phyloP scores from a whole-genome alignment of 2,888 invertebrate species.

The Oegoconia quadripuncta region DNA sequence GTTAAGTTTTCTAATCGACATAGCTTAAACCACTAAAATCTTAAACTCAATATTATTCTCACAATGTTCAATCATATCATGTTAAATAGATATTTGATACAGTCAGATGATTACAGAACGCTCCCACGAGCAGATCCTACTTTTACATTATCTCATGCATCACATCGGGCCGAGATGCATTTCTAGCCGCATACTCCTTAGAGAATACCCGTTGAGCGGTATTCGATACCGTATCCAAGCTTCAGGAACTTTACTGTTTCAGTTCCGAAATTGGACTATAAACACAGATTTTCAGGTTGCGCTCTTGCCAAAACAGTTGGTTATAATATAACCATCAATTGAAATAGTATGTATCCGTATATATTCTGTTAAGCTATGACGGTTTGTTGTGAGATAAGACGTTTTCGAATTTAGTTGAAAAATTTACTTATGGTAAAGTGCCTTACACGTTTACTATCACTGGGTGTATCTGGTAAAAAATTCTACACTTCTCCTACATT shows the following conservation, averaged over 20 bases:
- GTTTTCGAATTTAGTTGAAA: no score
- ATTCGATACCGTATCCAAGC: conserved; percentile 32
- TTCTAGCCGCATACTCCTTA: conserved; percentile 42
- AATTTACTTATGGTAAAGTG: no score
- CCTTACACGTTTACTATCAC: no score
- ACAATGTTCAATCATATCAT: neutral
- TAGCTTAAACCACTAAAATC: no score
- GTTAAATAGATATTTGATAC: conserved; percentile 12
- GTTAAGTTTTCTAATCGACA: no score
- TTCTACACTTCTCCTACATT: no score
- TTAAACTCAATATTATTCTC: no score
- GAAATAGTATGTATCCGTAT: neutral
- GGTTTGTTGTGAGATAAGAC: no score
- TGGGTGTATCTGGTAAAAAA: no score
- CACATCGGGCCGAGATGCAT: conserved; percentile 51
- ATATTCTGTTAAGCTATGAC: neutral
- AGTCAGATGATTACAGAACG: conserved; percentile 56
- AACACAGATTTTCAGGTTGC: conserved; percentile 17
- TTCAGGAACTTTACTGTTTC: conserved; percentile 18
- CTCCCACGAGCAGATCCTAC: conserved; percentile 50
- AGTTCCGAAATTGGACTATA: conserved; percentile 26
- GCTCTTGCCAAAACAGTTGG: conserved; percentile 11
- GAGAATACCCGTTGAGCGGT: conserved; percentile 32
- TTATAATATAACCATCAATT: neutral
- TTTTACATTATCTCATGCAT: conserved; percentile 60